These are phyloP conservation scores for Pterostichus niger DNA, from an alignment of 2,888 invertebrate genomes.

Conservation along the genomic window DNA sequence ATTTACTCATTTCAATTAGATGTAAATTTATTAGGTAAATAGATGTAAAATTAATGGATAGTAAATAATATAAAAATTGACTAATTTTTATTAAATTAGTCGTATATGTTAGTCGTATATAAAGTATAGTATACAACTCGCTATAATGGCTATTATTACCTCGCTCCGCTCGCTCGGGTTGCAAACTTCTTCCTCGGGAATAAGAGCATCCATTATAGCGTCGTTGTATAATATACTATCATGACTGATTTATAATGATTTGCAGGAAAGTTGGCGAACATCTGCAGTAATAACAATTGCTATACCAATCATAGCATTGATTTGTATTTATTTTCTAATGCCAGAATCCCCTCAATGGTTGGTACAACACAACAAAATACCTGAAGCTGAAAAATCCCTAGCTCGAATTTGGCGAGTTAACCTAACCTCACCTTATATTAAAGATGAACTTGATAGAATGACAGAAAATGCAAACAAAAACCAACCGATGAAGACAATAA, in stretches of 20 bases:
- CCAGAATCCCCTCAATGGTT: conserved; percentile 81
- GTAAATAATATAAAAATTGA: too few species aligned
- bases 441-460: conserved; percentile 72
- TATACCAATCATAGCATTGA: conserved; percentile 76
- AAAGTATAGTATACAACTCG: too few species aligned
- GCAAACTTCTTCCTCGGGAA: too few species aligned
- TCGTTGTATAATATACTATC: too few species aligned
- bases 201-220: too few species aligned
- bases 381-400: conserved; percentile 77
- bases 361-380: conserved; percentile 76
- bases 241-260: conserved; percentile 63
- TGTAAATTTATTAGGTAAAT: too few species aligned
- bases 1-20: too few species aligned
- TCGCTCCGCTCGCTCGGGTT: too few species aligned
- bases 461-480: conserved; percentile 70
- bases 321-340: conserved; percentile 75
- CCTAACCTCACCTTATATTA: conserved; percentile 70
- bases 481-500: conserved; percentile 29
- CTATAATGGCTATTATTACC: too few species aligned
- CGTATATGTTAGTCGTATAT: too few species aligned
- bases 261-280: conserved; percentile 77
- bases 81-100: too few species aligned
- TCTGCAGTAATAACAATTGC: conserved; percentile 76
- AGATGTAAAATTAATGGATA: too few species aligned
- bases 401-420: conserved; percentile 76